Evolutionary conservation across 2,888 invertebrate species (phyloP).

Genomic region (Trissoscelio sp.): DNA sequence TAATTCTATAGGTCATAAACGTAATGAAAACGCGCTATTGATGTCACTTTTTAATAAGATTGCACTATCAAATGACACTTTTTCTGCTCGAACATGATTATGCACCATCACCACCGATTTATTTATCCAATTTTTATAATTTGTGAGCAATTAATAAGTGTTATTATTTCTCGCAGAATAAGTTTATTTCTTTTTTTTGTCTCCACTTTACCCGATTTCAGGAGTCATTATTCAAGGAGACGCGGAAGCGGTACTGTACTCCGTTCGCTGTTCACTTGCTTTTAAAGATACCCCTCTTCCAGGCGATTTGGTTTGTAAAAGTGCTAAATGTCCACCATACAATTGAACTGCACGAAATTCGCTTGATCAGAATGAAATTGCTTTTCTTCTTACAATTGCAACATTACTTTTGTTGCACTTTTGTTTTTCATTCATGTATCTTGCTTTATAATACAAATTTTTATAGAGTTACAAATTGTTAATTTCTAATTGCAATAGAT

Average conservation of each 20-base stretch:
- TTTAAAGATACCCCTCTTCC: constrained; percentile 65
- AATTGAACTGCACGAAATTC: constrained; percentile 12
- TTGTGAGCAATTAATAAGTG: not conserved
- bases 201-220: constrained; percentile 64
- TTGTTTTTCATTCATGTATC: too few species aligned
- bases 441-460: too few species aligned
- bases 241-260: constrained; percentile 53
- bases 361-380: too few species aligned
- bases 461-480: too few species aligned
- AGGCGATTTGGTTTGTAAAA: constrained; percentile 47
- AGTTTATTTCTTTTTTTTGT: constrained; percentile 10
- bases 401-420: too few species aligned
- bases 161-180: not conserved
- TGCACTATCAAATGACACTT: constrained; percentile 25
- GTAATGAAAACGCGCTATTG: not conserved
- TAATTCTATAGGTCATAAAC: too few species aligned
- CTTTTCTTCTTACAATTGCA: too few species aligned
- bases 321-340: constrained; percentile 29
- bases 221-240: constrained; percentile 61
- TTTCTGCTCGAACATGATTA: not conserved
- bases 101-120: constrained; percentile 22
- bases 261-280: constrained; percentile 62
- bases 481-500: too few species aligned
- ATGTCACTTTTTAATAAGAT: constrained; percentile 18
- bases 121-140: constrained; percentile 7